A percentile compares a stretch with the other conserved stretches of the same genome.
These are phyloP conservation scores for Corvus hawaiiensis DNA, from an alignment of 2,113 vertebrate genomes.

Conservation along the genomic window DNA sequence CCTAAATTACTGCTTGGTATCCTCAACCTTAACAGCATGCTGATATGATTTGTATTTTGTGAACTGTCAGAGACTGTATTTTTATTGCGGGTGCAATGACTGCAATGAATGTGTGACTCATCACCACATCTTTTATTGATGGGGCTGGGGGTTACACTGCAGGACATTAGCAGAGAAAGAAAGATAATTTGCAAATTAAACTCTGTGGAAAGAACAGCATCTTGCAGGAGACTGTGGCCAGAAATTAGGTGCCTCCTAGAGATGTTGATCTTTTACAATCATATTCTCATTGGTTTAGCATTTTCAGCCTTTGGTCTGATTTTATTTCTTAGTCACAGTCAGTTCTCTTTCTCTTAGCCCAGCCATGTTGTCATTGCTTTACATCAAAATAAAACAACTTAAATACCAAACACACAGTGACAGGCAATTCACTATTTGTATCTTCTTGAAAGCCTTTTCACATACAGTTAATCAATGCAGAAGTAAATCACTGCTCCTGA, in stretches of 20 bases:
- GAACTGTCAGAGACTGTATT: neutral
- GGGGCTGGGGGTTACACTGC: constrained; percentile 3
- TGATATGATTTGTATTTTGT: constrained; percentile 37
- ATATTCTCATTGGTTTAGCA: neutral
- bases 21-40: neutral
- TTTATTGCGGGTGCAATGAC: neutral
- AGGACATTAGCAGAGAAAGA: constrained; percentile 16
- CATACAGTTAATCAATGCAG: neutral
- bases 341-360: neutral
- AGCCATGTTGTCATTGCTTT: neutral
- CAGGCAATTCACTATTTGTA: neutral
- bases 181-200: constrained; percentile 45
- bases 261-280: neutral
- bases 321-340: neutral
- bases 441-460: neutral
- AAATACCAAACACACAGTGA: neutral
- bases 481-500: neutral
- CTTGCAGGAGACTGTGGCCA: neutral
- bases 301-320: neutral
- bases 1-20: neutral
- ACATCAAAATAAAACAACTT: neutral
- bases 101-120: constrained; percentile 34
- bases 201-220: neutral
- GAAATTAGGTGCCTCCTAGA: neutral
- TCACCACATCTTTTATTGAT: constrained; percentile 57